Conservation (phyloP, 2,888 invertebrate genomes). For the Anticlea derivata region DNA sequence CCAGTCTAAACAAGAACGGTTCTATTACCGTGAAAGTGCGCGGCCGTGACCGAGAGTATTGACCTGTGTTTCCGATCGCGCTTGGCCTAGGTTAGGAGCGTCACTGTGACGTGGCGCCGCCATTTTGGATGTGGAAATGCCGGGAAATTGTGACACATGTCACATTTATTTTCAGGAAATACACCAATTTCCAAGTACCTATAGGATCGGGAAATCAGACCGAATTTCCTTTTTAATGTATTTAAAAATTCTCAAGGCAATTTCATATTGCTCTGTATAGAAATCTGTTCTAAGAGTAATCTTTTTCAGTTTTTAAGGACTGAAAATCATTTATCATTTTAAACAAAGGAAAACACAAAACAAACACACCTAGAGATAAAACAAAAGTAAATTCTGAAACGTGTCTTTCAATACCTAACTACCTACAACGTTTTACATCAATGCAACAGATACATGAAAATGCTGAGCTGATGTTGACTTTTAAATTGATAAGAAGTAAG, state of each 20-base stretch:
- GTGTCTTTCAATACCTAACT: neutral
- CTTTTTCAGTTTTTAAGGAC: no score
- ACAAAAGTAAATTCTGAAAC: neutral
- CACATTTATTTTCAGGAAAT: neutral
- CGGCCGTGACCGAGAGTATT: constrained; percentile 78
- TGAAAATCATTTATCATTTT: no score
- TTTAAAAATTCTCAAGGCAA: no score
- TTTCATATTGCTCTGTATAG: no score
- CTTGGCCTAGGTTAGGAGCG: constrained; percentile 79
- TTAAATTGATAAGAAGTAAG: constrained; percentile 34
- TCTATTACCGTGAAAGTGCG: constrained; percentile 74
- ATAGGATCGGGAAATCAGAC: no score
- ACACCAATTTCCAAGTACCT: no score
- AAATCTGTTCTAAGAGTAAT: no score
- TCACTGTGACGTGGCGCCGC: constrained; percentile 64
- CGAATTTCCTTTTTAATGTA: no score
- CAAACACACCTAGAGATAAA: neutral
- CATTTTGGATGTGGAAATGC: constrained; percentile 51
- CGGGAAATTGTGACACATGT: constrained; percentile 42
- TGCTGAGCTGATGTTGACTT: neutral
- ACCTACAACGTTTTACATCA: neutral
- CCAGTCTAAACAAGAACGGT: constrained; percentile 66
- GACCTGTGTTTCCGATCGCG: constrained; percentile 70
- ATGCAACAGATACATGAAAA: neutral
- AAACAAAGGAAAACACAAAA: neutral